Base-by-base conservation (phyloP, 2,888 invertebrate species). In the Limenitis camilla region DNA sequence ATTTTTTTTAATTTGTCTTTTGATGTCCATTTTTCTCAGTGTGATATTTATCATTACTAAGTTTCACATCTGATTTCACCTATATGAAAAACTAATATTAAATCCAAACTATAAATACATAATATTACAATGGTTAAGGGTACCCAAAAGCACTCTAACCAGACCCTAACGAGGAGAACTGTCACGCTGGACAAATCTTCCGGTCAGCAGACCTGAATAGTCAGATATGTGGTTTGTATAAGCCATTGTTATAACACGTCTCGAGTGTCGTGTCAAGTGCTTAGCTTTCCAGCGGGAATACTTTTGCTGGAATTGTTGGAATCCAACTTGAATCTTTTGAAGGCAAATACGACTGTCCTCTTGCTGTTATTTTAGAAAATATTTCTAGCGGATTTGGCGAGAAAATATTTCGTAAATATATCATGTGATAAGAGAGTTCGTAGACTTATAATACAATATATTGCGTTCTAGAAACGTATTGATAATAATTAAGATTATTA, bases 111-210 rank as follows among this genome's bases (percentile, higher is more conserved):
- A 48, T 29, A 40, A 7, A 19, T 19, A 6, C 36, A 52, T 44
- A 52, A 35, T 40, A 52, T 52, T 56, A 45, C 52, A 57, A 54
- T 50, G 44, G 35, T 35, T 49, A 55, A 63, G 61, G 60, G 57
- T 61, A 54, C 61, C 44, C 31, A 59, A 73, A 72, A 67, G 71
- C 65, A 62, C 49, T 57, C 45, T 67, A 68, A 68, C 60, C 69
- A 60, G 55, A 31, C 59, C 65, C 76, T 79, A 79, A 78, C 77
- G 71, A 80, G 69, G 68, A 66, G 67, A 67, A 47, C 51, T 68
- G 74, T 71, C 69, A 74, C 69, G 74, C 71, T 68, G 66, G 67
- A 69, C 69, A 67, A 67, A 67, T 61, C 64, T 66, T 56, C 63
- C 64, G 69, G 70, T 70, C 72, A 72, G 68, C 64, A 65, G 63